Conservation (phyloP, 2,888 invertebrate species). For the Phania funesta region DNA sequence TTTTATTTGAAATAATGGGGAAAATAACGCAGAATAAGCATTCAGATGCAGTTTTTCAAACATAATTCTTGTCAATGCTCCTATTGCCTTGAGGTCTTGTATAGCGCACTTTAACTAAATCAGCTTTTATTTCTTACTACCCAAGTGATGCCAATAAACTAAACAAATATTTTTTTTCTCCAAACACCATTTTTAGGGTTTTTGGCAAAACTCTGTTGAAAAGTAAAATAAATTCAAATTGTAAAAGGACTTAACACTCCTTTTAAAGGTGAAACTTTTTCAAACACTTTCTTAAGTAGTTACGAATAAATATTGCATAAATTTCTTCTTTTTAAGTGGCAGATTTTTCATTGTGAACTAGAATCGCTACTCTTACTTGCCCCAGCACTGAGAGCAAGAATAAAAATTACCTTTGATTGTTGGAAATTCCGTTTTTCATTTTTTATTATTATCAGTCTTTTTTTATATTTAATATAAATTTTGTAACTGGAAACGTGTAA, state of each 20-base stretch:
- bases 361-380: no score
- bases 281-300: conserved; percentile 6
- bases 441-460: no score
- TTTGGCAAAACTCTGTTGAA: no score
- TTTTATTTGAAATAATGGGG: no score
- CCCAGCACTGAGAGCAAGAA: neutral
- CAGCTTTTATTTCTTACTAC: no score
- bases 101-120: no score
- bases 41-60: no score
- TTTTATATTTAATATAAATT: conserved; percentile 28
- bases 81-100: no score
- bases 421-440: conserved; percentile 3
- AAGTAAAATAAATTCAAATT: conserved; percentile 40
- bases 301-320: conserved; percentile 14
- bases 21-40: no score
- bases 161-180: no score
- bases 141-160: no score
- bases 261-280: conserved; percentile 18
- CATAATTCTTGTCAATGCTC: no score
- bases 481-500: conserved; percentile 29
- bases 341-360: conserved; percentile 32
- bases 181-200: conserved; percentile 17
- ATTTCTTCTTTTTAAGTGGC: conserved; percentile 25
- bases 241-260: conserved; percentile 27
- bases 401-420: conserved; percentile 41